These are phyloP conservation scores for Phyllotreta striolata DNA, from an alignment of 2,888 invertebrate genomes.

Conservation along the genomic window DNA sequence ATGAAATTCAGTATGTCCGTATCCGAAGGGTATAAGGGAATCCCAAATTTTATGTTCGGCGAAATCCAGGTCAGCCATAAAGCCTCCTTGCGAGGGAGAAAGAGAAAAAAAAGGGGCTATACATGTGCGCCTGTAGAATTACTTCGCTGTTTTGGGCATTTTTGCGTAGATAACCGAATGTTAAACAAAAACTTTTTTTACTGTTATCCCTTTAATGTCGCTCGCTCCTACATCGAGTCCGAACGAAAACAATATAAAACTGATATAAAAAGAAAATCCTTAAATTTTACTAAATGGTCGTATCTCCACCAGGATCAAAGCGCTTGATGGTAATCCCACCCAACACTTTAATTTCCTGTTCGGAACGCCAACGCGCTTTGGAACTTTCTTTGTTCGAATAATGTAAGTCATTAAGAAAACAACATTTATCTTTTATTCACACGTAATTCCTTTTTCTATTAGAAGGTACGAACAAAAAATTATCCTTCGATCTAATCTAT, in stretches of 20 bases:
- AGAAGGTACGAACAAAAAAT: not conserved
- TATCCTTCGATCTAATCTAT: slow-evolving; percentile 1
- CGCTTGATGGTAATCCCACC: too few species aligned
- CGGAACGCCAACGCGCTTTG: too few species aligned
- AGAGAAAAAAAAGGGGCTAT: not conserved
- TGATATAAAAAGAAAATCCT: too few species aligned
- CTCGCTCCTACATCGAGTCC: too few species aligned
- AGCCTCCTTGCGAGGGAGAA: not conserved
- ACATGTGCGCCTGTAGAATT: not conserved
- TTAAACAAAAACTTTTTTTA: not conserved
- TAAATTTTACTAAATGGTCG: too few species aligned
- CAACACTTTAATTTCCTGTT: too few species aligned
- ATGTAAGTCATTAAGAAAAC: too few species aligned
- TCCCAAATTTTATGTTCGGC: slow-evolving; percentile 18
- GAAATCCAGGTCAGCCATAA: slow-evolving; percentile 27
- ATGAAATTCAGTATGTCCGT: slow-evolving; percentile 17
- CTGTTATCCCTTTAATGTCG: not conserved
- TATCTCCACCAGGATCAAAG: too few species aligned
- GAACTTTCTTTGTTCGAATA: too few species aligned
- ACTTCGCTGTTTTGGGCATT: not conserved
- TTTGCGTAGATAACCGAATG: not conserved
- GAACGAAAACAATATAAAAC: too few species aligned
- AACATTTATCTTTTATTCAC: slow-evolving; percentile 1
- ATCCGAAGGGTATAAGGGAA: slow-evolving; percentile 5
- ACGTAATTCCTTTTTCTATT: slow-evolving; percentile 4